Evolutionary conservation across 2,113 vertebrate species (phyloP).

Genomic region (Hepsetus odoe): DNA sequence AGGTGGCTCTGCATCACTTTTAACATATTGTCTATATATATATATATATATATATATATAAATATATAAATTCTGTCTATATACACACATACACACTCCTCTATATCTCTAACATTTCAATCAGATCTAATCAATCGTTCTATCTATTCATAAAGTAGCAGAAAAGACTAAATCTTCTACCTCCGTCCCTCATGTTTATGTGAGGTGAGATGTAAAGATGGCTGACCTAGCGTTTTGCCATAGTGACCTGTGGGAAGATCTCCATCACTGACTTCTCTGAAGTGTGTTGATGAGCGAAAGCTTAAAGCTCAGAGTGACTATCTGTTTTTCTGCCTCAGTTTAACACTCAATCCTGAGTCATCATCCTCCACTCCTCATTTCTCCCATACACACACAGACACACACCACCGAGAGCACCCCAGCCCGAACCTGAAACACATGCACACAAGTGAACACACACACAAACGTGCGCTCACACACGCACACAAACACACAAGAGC

Average conservation of each 20-base stretch:
- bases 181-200: background rate
- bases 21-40: no score
- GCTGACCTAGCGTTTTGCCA: slow-evolving; percentile 29
- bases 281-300: slow-evolving; percentile 13
- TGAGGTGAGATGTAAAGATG: background rate
- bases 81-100: no score
- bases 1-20: no score
- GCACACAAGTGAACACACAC: background rate
- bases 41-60: no score
- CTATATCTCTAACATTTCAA: no score
- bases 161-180: background rate
- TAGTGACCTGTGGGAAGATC: background rate
- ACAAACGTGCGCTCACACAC: slow-evolving; percentile 5
- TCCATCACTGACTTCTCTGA: slow-evolving; percentile 25
- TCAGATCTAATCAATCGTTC: background rate
- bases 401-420: slow-evolving; percentile 11
- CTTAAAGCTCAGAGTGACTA: slow-evolving; percentile 16
- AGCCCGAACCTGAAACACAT: background rate
- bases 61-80: no score
- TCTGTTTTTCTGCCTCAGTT: slow-evolving; percentile 37
- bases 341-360: slow-evolving; percentile 35
- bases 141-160: background rate
- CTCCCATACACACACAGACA: slow-evolving; percentile 46
- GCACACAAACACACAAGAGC: slow-evolving; percentile 17
- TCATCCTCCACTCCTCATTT: slow-evolving; percentile 49